Base-by-base conservation (phyloP, 2,888 invertebrate species). In the Geotrupes spiniger region DNA sequence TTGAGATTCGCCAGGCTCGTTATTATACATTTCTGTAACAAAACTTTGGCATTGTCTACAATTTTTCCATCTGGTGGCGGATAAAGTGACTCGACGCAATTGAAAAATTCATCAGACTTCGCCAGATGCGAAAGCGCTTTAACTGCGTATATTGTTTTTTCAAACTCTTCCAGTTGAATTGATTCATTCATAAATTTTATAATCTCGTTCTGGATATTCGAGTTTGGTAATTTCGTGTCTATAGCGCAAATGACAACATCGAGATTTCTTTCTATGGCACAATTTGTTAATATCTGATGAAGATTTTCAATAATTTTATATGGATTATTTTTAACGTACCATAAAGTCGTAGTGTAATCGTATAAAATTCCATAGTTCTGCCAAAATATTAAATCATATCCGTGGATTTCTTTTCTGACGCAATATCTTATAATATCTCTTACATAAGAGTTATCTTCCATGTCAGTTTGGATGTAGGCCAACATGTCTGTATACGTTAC, bases 1-100 rank as follows among this genome's bases (percentile, higher is more conserved):
- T n/a, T 46, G 6, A 53, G 2, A 25, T 49, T 42, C 21, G 36
- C 41, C 1, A 56, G 12, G 16, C 12, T 29, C 2, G 25, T n/a
- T 2, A 36, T 17, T 10, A 47, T 9, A 4, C 27, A n/a, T 26
- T 49, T 26, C 31, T 44, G 26, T 6, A 38, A 12, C 2, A 14
- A 5, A 1, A 16, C 14, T 9, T 43, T 17, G 9, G 3, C 10
- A 9, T 8, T 14, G 9, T 9, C 6, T 1, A 6, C 6, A 6
- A 14, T 37, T 26, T 36, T 21, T 5, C 6, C 25, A 5, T 29
- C 8, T 4, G 29, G 11, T 4, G 29, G 29, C 10, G 29, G 29
- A 4, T 29, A 29, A 10, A 29, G 11, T 10, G 10, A 10, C 11
- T 29, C 11, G 5, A 29, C 29, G 5, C 10, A 10, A 10, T 29